A percentile compares a stretch with the other conserved stretches of the same genome.
Conservation (phyloP, 2,888 invertebrate genomes). For the Bellardia bayeri region DNA sequence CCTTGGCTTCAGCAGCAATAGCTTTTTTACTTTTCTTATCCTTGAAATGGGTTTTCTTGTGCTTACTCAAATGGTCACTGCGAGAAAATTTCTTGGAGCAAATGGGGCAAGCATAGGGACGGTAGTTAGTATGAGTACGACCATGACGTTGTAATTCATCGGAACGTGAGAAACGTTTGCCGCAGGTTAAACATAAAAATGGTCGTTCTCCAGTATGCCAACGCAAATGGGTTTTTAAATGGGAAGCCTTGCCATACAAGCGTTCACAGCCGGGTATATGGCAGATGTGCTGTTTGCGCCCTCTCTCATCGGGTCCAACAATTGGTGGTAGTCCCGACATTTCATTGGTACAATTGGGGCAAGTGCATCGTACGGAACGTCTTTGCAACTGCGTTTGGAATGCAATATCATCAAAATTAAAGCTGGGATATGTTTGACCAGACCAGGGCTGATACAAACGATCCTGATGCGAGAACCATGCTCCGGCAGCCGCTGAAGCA, state of each 20-base stretch:
- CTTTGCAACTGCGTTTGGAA: constrained; percentile 86
- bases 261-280: constrained; percentile 94
- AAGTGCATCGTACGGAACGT: constrained; percentile 91
- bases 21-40: constrained; percentile 83
- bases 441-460: constrained; percentile 83
- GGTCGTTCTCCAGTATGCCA: constrained; percentile 98
- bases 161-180: constrained; percentile 95
- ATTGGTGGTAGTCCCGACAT: constrained; percentile 90
- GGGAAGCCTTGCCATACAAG: constrained; percentile 97
- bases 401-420: constrained; percentile 83
- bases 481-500: constrained; percentile 80
- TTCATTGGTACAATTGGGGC: constrained; percentile 92
- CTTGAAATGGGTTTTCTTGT: constrained; percentile 92
- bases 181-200: constrained; percentile 94
- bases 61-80: constrained; percentile 97
- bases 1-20: constrained; percentile 79
- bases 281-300: constrained; percentile 93
- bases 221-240: constrained; percentile 95
- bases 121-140: constrained; percentile 95
- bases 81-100: constrained; percentile 96
- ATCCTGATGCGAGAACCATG: constrained; percentile 83
- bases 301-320: constrained; percentile 89
- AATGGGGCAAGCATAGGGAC: constrained; percentile 93
- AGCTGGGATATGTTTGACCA: constrained; percentile 81
- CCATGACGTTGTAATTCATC: constrained; percentile 95